phyloP scores from a whole-genome alignment of 1,140 invertebrate species.

The Drosophila carrolli region DNA sequence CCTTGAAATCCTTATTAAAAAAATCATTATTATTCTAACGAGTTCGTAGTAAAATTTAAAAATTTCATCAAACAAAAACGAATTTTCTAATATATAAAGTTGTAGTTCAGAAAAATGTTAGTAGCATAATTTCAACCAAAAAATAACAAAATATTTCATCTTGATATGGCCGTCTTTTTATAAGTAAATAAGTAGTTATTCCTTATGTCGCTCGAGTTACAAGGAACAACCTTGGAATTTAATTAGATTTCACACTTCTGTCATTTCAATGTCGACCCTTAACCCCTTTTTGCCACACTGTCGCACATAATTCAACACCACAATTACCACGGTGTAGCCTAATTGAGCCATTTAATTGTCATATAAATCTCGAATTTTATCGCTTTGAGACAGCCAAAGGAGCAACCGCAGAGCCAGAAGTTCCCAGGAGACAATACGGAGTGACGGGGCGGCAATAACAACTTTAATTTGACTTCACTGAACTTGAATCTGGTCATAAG shows the following conservation, averaged over 20 bases:
- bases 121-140: too few relatives aligned
- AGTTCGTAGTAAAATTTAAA: too few relatives aligned
- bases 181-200: not conserved
- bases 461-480: conserved; percentile 24
- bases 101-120: too few relatives aligned
- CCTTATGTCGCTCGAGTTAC: not conserved
- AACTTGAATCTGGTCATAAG: conserved; percentile 43
- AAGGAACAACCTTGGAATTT: conserved; percentile 6
- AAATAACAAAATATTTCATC: too few relatives aligned
- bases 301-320: conserved; percentile 34
- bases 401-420: conserved; percentile 6
- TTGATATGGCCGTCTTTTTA: too few relatives aligned
- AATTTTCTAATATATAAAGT: too few relatives aligned
- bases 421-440: not conserved
- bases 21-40: not conserved
- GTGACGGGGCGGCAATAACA: conserved; percentile 7
- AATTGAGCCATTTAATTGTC: conserved; percentile 59
- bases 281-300: conserved; percentile 13
- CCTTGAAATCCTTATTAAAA: not conserved
- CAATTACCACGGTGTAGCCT: conserved; percentile 34
- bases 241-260: conserved; percentile 43
- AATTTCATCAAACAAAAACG: too few relatives aligned
- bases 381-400: conserved; percentile 14
- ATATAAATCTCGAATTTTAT: conserved; percentile 52
- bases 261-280: not conserved